Evolutionary conservation across 37 sponge, comb jelly and placozoan genomes (phyloP).

Genomic region (Tethya wilhelma): DNA sequence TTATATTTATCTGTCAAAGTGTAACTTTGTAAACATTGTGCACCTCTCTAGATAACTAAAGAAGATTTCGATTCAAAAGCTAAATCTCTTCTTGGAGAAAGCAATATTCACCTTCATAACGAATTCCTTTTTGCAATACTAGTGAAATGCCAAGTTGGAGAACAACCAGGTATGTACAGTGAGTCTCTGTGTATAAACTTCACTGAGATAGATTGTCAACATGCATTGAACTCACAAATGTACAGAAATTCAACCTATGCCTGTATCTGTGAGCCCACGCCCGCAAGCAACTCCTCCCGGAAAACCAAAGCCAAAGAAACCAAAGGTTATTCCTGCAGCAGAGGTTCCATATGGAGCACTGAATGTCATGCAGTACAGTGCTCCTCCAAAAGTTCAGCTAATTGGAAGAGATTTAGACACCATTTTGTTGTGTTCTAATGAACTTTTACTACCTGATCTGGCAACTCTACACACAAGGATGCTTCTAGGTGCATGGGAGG

Average conservation of each 20-base stretch:
- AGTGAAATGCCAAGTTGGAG: constrained; percentile 79
- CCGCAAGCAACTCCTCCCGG: background rate
- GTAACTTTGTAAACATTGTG: background rate
- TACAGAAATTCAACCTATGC: background rate
- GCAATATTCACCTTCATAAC: constrained; percentile 82
- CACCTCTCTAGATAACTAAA: constrained; percentile 67
- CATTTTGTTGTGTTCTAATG: constrained; percentile 65
- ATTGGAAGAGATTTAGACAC: constrained; percentile 53
- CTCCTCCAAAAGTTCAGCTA: constrained; percentile 22
- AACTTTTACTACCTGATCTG: constrained; percentile 71
- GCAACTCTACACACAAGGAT: constrained; percentile 70
- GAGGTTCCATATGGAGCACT: constrained; percentile 51
- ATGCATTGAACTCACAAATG: too few species aligned
- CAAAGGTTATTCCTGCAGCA: background rate
- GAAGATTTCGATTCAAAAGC: constrained; percentile 84
- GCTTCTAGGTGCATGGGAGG: constrained; percentile 86
- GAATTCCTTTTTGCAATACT: constrained; percentile 89
- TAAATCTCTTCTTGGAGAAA: constrained; percentile 60
- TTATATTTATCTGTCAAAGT: background rate
- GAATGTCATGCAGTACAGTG: constrained; percentile 25
- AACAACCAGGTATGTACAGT: background rate
- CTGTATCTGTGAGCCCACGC: background rate
- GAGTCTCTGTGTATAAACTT: background rate
- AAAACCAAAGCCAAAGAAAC: constrained; percentile 15
- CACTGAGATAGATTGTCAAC: too few species aligned